Evolutionary conservation across 2,888 invertebrate genomes (phyloP).

Genomic region (Trichogramma evanescens): DNA sequence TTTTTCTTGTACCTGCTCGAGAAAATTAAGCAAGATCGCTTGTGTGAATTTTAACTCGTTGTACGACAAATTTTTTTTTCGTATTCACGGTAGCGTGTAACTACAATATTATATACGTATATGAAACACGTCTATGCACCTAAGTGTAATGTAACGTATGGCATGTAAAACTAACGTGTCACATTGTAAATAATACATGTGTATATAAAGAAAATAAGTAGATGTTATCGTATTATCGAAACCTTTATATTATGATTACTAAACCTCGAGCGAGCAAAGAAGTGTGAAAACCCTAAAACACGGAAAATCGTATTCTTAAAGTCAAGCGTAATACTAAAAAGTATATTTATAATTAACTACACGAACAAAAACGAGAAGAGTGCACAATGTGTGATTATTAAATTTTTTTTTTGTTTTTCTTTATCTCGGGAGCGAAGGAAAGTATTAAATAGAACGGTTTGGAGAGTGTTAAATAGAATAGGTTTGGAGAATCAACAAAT

Average conservation of each 20-base stretch:
- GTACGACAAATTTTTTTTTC: conserved; percentile 1
- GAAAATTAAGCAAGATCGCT: background rate
- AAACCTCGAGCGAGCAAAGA: too few relatives aligned
- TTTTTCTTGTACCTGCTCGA: conserved; percentile 16
- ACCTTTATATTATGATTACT: too few relatives aligned
- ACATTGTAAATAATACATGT: conserved; percentile 18
- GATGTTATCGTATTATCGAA: background rate
- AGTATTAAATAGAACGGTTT: conserved; percentile 11
- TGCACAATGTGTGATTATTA: background rate
- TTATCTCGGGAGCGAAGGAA: conserved; percentile 7
- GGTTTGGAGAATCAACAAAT: background rate
- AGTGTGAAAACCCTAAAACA: too few relatives aligned
- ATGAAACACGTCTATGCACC: too few relatives aligned
- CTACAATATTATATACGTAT: background rate
- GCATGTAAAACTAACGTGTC: conserved; percentile 13
- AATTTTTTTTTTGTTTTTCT: conserved; percentile 6
- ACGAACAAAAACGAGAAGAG: background rate
- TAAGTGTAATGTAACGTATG: background rate
- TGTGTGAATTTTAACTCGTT: background rate
- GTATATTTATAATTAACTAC: background rate
- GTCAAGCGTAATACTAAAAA: background rate
- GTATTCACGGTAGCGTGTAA: background rate
- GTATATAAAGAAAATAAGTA: conserved; percentile 9
- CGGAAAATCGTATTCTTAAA: background rate
- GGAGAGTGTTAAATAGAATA: conserved; percentile 13